Base-by-base conservation (phyloP, 2,797 vertebrate genomes). In the Delichon dasypus region DNA sequence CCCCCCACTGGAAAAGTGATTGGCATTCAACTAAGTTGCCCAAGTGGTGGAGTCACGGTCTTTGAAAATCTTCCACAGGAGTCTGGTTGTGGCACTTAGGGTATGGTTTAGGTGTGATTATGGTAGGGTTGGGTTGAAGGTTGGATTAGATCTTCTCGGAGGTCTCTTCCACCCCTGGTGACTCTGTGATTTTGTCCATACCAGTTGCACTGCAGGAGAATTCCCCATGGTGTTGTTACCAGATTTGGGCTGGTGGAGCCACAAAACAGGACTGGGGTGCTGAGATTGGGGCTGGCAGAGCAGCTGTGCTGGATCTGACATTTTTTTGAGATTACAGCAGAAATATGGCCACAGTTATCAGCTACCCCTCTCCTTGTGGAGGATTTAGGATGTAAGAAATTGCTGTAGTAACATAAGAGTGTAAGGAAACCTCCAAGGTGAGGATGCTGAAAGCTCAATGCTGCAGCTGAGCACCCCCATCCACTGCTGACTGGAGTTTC, bases 391-490 rank as follows among this genome's bases (percentile, higher is more conserved):
- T 1, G 16, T 7, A 40, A 47, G 48, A 68, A 66, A n/a, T 13
- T 14, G 13, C 51, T 3, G 5, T 4, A 42, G 0, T 30, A 47
- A 65, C 2, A 0, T 3, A 5, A 7, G 0, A 10, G 23, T 40
- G 47, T 50, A 55, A 73, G 34, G 11, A 76, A 82, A 47, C 4
- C 22, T 32, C 44, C 2, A 13, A 14, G 55, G 47, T 40, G 45
- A 66, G 48, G 81, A 22, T 23, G 58, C 32, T 42, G 67, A 65
- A 40, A 85, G 22, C 38, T 16, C 42, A 23, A 0, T 0, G 0
- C 9, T 45, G 44, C 65, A 50, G 72, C 79, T 0, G 3, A 48
- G 57, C 3, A 16, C 45, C 79, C 12, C 44, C 51, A 38, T 54
- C 70, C 5, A 1, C 32, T 72, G 65, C 88, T 54, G 70, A 7